A percentile compares a stretch with the other conserved stretches of the same genome.
phyloP scores from a whole-genome alignment of 1,140 invertebrate species.

The Argopecten irradians region DNA sequence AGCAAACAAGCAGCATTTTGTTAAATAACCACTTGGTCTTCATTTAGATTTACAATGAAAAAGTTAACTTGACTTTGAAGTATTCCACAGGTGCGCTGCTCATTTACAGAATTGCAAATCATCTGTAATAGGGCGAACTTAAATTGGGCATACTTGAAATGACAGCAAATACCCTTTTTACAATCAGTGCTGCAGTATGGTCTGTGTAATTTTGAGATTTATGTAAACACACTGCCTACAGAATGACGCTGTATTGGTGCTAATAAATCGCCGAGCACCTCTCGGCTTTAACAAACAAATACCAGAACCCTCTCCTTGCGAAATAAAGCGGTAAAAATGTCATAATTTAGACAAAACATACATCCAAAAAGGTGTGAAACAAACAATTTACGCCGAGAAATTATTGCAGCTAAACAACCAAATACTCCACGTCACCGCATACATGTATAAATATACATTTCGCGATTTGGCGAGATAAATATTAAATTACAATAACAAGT shows the following conservation, averaged over 20 bases:
- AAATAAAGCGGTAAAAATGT: background rate
- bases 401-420: background rate
- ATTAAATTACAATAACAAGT: too few species aligned
- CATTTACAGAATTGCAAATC: background rate
- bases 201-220: constrained; percentile 17
- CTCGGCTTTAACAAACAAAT: background rate
- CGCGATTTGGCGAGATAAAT: too few species aligned
- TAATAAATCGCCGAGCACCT: background rate
- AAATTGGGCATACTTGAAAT: constrained; percentile 11
- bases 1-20: background rate
- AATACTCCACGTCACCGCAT: background rate
- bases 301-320: background rate
- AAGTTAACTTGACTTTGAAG: constrained; percentile 1
- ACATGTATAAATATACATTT: too few species aligned
- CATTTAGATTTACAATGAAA: background rate
- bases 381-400: background rate
- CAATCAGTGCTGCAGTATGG: background rate
- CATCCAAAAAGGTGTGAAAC: background rate
- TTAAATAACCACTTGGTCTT: background rate
- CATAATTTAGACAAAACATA: background rate
- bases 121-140: background rate
- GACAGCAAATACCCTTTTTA: background rate
- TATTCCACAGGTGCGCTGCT: background rate
- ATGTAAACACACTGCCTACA: background rate
- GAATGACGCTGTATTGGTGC: background rate